Evolutionary conservation across 2,888 invertebrate species (phyloP), one percentile per base, ranked within the genome.

Genomic region (Harpalus rufipes): DNA sequence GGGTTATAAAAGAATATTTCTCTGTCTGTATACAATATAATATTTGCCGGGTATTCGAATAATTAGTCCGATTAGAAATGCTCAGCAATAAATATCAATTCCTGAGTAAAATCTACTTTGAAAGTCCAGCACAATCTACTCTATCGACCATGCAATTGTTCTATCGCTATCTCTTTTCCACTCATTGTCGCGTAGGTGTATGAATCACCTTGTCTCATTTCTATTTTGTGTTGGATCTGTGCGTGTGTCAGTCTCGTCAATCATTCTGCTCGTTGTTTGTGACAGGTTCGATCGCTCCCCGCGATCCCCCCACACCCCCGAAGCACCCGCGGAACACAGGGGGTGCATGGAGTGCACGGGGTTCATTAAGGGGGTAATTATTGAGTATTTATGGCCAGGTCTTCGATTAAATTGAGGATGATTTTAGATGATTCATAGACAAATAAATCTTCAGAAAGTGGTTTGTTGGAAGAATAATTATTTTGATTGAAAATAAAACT

Each of bases 161-260:
- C 44, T 51, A 6, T 51, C 44, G 44, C 44, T 12, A 51, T 51
- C 44, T 51, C 44, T 59, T 59, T 59, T 12, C 4, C 18, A 18
- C 18, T 59, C 59, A 59, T 51, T 51, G 44, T 51, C 21, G 39
- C 32, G 81, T 83, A 59, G 56, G 58, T 61, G 59, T 32, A 83
- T 83, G 83, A 81, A 32, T 81, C 81, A 81, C 81, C 81, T 83
- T 82, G 82, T 76, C 58, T 78, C 78, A 78, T 78, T 83, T 74
- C 74, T 83, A 83, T 72, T 76, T 59, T 76, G 74, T 82, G 82
- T 81, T 39, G 59, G 59, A 76, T 39, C 76, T 18, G 79, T 84
- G 85, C 85, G 85, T 85, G 85, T 85, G 85, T 85, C 85, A 80
- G 59, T 21, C 68, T 80, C 85, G 85, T 85, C 85, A 79, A 85